Conservation (phyloP, 2,888 invertebrate species). For the Nemapogon koenigi region DNA sequence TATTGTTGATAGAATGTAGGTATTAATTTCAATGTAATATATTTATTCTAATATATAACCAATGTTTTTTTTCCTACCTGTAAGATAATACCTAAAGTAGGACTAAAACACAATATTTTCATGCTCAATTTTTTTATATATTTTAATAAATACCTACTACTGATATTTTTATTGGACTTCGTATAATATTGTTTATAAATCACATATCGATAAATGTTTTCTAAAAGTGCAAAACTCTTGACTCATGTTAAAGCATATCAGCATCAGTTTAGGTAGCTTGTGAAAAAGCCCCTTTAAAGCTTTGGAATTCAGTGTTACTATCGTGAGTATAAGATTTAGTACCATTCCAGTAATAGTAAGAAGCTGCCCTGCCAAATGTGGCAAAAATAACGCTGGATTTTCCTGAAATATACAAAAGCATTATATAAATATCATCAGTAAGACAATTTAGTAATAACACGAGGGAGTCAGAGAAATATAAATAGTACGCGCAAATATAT, state of each 20-base stretch:
- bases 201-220: conserved; percentile 38
- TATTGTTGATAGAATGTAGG: too few relatives aligned
- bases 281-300: conserved; percentile 23
- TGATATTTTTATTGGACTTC: conserved; percentile 3
- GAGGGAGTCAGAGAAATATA: too few relatives aligned
- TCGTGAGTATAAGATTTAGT: conserved; percentile 23
- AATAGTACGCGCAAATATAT: too few relatives aligned
- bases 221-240: conserved; percentile 49
- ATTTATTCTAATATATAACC: too few relatives aligned
- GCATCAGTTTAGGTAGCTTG: conserved; percentile 26
- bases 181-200: conserved; percentile 26
- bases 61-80: too few relatives aligned
- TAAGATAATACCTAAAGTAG: too few relatives aligned
- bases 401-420: conserved; percentile 28
- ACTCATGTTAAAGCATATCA: conserved; percentile 42
- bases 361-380: conserved; percentile 35
- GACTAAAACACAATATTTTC: conserved; percentile 1
- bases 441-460: conserved; percentile 13
- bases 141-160: conserved; percentile 23
- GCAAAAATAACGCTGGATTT: conserved; percentile 42
- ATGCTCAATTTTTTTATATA: conserved; percentile 7
- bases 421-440: conserved; percentile 15
- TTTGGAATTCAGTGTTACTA: conserved; percentile 26
- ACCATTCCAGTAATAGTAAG: conserved; percentile 28
- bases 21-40: too few relatives aligned